A percentile compares a stretch with the other conserved stretches of the same genome.
These are phyloP conservation scores for Xiphophorus birchmanni DNA, from an alignment of 2,797 vertebrate species.

Conservation along the genomic window DNA sequence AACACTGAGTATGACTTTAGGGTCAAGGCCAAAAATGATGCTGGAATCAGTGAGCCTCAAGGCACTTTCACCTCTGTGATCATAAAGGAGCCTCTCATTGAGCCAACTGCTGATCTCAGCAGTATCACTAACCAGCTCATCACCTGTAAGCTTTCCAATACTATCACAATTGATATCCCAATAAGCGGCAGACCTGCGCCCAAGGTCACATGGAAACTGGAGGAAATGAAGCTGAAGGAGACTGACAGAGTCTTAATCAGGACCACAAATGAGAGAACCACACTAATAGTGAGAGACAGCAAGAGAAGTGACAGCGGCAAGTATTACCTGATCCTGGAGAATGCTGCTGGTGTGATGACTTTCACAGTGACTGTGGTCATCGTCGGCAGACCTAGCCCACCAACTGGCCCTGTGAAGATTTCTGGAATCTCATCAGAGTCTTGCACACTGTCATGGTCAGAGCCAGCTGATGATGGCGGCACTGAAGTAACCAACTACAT, in stretches of 20 bases:
- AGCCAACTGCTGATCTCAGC: slow-evolving; percentile 97
- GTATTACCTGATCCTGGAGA: slow-evolving; percentile 95
- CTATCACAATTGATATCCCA: slow-evolving; percentile 94
- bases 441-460: slow-evolving; percentile 90
- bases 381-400: slow-evolving; percentile 90
- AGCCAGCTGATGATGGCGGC: slow-evolving; percentile 93
- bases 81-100: slow-evolving; percentile 96
- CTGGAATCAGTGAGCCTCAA: slow-evolving; percentile 92
- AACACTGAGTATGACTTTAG: slow-evolving; percentile 98
- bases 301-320: slow-evolving; percentile 98
- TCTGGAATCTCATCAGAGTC: slow-evolving; percentile 94
- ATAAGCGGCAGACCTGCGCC: slow-evolving; percentile 95
- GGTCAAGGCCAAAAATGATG: slow-evolving; percentile 93
- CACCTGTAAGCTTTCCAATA: slow-evolving; percentile 91
- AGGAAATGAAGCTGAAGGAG: slow-evolving; percentile 99
- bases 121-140: slow-evolving; percentile 96
- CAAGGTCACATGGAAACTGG: slow-evolving; percentile 96
- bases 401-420: slow-evolving; percentile 90
- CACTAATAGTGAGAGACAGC: slow-evolving; percentile 91
- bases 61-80: slow-evolving; percentile 93
- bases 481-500: slow-evolving; percentile 96
- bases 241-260: slow-evolving; percentile 92
- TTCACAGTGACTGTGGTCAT: slow-evolving; percentile 94
- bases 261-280: slow-evolving; percentile 90
- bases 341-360: slow-evolving; percentile 91